Base-by-base conservation (phyloP, 2,113 vertebrate species). In the Rutilus rutilus region DNA sequence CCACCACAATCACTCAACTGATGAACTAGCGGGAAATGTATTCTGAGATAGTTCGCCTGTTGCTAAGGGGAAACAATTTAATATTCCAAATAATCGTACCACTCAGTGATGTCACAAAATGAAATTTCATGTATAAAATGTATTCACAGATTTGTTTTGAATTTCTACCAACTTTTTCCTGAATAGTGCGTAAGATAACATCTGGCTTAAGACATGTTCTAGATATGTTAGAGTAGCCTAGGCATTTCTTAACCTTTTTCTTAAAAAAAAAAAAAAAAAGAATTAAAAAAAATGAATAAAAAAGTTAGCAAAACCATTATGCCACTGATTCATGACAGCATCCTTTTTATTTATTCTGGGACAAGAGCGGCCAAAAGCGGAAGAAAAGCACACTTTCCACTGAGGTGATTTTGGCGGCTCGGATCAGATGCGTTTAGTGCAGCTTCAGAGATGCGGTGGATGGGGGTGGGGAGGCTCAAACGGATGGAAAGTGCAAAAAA, bases 31-130 rank as follows among this genome's bases (percentile, higher is more conserved):
- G 88, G 83, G 39, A 45, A 5, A 14, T n/a, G 39, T 15, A 89
- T 86, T 78, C 33, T 39, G 67, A 71, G 36, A n/a, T 21, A 39
- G 78, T 88, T 87, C 82, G 78, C 88, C 93, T 94, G 93, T 94
- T 94, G 93, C 94, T 92, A 92, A 93, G 93, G 92, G 92, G 90
- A 89, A 86, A 19, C 2, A 8, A 8, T 3, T 65, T 59, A n/a
- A 1, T 47, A 25, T 15, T 15, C 69, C 11, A 73, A 11, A 73
- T 12, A 5, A 73, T 12, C 9, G 15, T 74, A 45, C 23, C 21
- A 47, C 12, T n/a, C 2, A n/a, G 11, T 74, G 39, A 47, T 74
- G 23, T 47, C 10, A 42, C 11, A 71, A 14, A 74, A 25, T 45
- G 5, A 15, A 25, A 47, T 42, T 42, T 42, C 8, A 25, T 45